These are phyloP conservation scores for Carposina sasakii DNA, from an alignment of 1,140 invertebrate genomes.

Conservation along the genomic window DNA sequence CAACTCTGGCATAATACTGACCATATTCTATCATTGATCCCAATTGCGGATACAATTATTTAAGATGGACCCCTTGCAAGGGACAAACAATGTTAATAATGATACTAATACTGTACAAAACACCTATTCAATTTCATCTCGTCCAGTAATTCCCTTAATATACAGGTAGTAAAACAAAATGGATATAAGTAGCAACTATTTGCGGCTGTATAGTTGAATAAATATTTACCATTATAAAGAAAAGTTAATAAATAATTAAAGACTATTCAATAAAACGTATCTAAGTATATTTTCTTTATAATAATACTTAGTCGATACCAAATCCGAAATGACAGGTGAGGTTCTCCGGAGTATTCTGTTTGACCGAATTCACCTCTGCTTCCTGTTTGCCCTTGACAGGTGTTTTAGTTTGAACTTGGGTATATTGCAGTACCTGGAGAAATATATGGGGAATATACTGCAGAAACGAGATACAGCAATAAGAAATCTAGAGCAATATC, in stretches of 20 bases:
- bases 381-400: slow-evolving; percentile 46
- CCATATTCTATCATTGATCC: slow-evolving; percentile 21
- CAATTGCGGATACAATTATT: slow-evolving; percentile 46
- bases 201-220: too few relatives aligned
- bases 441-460: slow-evolving; percentile 3
- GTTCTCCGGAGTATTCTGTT: slow-evolving; percentile 47
- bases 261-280: too few relatives aligned
- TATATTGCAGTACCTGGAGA: slow-evolving; percentile 55
- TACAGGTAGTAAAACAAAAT: slow-evolving; percentile 15
- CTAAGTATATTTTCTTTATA: too few relatives aligned
- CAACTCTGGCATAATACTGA: slow-evolving; percentile 19
- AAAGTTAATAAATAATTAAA: too few relatives aligned
- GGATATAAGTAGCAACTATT: too few relatives aligned
- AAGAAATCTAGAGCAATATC: too few relatives aligned
- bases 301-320: too few relatives aligned
- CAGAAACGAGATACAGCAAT: too few relatives aligned
- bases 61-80: slow-evolving; percentile 15
- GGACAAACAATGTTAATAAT: slow-evolving; percentile 4
- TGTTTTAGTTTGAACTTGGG: slow-evolving; percentile 30
- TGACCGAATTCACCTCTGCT: slow-evolving; percentile 25
- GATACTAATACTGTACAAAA: too few relatives aligned
- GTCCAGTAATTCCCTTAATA: slow-evolving; percentile 14
- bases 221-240: too few relatives aligned
- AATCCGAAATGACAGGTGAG: slow-evolving; percentile 60
- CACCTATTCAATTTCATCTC: too few relatives aligned